Conservation (phyloP, 2,113 vertebrate species). For the Chroicocephalus ridibundus region DNA sequence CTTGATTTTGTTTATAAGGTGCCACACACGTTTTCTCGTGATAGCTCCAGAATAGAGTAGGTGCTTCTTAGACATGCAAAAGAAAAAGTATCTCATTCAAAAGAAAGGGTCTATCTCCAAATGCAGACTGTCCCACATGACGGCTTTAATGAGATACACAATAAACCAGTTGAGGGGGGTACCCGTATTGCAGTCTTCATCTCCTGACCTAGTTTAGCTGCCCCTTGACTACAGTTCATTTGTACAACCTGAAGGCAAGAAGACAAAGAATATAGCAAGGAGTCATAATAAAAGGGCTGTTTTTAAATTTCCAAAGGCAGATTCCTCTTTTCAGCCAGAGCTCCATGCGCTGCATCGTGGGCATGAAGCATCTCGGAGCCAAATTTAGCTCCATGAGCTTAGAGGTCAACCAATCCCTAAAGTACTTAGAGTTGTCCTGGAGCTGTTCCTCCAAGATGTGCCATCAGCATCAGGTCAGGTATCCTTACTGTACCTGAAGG, state of each 20-base stretch:
- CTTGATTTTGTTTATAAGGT: neutral
- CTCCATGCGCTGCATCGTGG: neutral
- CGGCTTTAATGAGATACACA: neutral
- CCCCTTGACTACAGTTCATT: neutral
- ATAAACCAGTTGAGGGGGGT: neutral
- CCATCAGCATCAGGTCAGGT: neutral
- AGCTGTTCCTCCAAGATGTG: neutral
- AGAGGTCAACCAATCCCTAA: neutral
- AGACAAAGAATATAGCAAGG: neutral
- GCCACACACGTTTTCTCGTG: neutral
- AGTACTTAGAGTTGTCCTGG: neutral
- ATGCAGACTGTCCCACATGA: neutral
- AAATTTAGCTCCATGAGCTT: neutral
- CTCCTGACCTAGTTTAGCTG: neutral
- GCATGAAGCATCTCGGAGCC: neutral
- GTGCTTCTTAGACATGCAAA: neutral
- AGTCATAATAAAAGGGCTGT: neutral
- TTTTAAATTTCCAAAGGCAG: neutral
- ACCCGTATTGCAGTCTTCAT: neutral
- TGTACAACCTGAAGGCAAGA: neutral
- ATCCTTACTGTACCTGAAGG: rapidly evolving
- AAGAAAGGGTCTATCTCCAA: neutral
- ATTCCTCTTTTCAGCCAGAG: neutral
- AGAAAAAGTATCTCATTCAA: neutral
- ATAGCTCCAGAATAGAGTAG: neutral